Evolutionary conservation across 1,140 invertebrate genomes (phyloP).

Genomic region (Leptonema lineaticorne): DNA sequence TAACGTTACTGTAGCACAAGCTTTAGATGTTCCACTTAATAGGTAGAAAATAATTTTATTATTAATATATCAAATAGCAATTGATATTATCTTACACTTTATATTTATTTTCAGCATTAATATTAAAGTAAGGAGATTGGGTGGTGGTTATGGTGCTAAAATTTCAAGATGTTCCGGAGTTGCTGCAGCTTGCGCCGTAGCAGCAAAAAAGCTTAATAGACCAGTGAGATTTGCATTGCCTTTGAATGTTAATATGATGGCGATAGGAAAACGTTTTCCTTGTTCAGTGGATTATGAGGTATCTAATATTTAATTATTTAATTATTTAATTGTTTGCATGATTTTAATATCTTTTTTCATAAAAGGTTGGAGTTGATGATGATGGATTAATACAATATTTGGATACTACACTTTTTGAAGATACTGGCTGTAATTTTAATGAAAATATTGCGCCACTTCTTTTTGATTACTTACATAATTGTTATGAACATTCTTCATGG

Average conservation of each 20-base stretch:
- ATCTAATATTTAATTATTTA: neutral
- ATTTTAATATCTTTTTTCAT: neutral
- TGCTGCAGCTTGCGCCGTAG: constrained; percentile 64
- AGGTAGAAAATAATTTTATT: constrained; percentile 38
- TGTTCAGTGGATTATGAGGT: constrained; percentile 55
- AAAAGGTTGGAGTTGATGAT: constrained; percentile 64
- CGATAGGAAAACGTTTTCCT: constrained; percentile 63
- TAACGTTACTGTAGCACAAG: constrained; percentile 61
- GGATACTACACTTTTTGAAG: constrained; percentile 60
- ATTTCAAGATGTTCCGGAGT: constrained; percentile 58
- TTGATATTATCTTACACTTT: neutral
- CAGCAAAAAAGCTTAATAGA: constrained; percentile 59
- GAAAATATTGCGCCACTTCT: constrained; percentile 51
- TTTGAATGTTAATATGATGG: constrained; percentile 66
- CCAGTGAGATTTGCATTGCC: constrained; percentile 67
- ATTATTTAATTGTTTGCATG: neutral
- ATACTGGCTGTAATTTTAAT: constrained; percentile 63
- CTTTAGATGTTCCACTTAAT: constrained; percentile 54
- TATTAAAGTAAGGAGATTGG: constrained; percentile 64
- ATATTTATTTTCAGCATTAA: constrained; percentile 57
- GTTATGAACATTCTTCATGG: constrained; percentile 61
- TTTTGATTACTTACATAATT: constrained; percentile 55
- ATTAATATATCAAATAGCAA: too few species aligned
- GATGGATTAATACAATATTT: constrained; percentile 67
- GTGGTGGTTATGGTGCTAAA: constrained; percentile 74